Conservation (phyloP, 35 echinoderm and acorn worm genomes). For the Ophioderma brevispina region DNA sequence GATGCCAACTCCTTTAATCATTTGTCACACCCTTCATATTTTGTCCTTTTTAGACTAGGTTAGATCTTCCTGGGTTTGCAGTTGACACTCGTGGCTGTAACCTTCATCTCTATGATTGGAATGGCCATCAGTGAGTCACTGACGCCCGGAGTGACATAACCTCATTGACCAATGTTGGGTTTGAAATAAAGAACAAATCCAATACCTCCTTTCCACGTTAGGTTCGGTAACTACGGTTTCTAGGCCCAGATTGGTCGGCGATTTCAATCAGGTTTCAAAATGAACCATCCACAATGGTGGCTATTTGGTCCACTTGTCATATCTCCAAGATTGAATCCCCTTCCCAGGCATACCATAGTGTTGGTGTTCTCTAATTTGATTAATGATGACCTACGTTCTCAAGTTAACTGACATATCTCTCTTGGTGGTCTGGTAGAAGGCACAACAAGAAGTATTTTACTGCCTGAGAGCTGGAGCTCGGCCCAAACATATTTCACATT, state of each 20-base stretch:
- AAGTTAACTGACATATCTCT: neutral
- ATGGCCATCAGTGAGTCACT: neutral
- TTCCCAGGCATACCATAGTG: neutral
- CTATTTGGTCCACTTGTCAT: neutral
- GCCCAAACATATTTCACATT: neutral
- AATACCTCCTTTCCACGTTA: neutral
- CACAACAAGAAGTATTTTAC: neutral
- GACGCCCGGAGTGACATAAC: neutral
- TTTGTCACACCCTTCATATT: neutral
- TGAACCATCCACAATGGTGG: neutral
- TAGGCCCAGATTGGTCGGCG: neutral
- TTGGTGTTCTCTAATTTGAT: neutral
- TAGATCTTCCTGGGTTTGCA: neutral
- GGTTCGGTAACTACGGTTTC: neutral
- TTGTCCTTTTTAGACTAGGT: neutral
- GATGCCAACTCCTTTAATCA: neutral
- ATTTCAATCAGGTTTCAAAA: neutral
- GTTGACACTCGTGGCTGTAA: neutral
- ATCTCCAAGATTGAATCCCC: neutral
- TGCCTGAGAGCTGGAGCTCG: neutral
- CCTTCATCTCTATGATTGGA: neutral
- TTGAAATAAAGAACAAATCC: neutral
- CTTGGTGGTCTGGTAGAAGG: neutral
- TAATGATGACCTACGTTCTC: neutral
- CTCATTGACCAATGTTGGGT: neutral